phyloP scores from a whole-genome alignment of 2,113 vertebrate genomes.

The Pollimyrus isidori region DNA sequence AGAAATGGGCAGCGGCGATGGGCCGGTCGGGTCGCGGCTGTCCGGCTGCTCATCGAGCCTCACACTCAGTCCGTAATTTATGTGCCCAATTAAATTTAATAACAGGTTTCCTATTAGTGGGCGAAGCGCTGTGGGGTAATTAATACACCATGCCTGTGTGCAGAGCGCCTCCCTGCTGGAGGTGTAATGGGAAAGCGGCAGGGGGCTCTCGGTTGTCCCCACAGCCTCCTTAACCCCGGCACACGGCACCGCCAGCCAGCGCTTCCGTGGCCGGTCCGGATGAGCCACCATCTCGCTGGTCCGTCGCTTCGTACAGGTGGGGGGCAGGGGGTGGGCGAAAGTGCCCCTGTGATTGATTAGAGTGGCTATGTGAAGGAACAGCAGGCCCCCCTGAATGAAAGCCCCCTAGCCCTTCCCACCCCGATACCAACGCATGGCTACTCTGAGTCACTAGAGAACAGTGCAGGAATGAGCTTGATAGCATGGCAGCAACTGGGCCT shows the following conservation, averaged over 20 bases:
- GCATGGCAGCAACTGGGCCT: neutral
- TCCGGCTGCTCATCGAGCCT: neutral
- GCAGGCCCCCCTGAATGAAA: slow-evolving; percentile 31
- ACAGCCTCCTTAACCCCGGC: slow-evolving; percentile 8
- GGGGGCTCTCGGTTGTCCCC: slow-evolving; percentile 25
- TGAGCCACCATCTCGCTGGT: neutral
- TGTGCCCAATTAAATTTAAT: slow-evolving; percentile 45
- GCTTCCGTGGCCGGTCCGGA: neutral
- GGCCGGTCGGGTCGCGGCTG: neutral
- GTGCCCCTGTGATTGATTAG: slow-evolving; percentile 38
- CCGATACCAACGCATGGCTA: neutral
- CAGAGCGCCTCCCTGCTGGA: slow-evolving; percentile 36
- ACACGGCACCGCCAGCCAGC: neutral
- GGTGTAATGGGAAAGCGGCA: slow-evolving; percentile 46
- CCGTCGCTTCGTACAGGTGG: neutral
- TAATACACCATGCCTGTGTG: slow-evolving; percentile 28
- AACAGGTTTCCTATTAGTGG: slow-evolving; percentile 43
- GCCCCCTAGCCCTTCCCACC: neutral
- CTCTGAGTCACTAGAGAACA: neutral
- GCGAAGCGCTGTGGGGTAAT: slow-evolving; percentile 33
- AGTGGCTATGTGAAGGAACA: slow-evolving; percentile 31
- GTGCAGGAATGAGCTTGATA: neutral
- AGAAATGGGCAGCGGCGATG: neutral
- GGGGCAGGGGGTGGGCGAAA: slow-evolving; percentile 20
- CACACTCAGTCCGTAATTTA: slow-evolving; percentile 36